Conservation (phyloP, 2,797 vertebrate species). For the Trematomus bernacchii region DNA sequence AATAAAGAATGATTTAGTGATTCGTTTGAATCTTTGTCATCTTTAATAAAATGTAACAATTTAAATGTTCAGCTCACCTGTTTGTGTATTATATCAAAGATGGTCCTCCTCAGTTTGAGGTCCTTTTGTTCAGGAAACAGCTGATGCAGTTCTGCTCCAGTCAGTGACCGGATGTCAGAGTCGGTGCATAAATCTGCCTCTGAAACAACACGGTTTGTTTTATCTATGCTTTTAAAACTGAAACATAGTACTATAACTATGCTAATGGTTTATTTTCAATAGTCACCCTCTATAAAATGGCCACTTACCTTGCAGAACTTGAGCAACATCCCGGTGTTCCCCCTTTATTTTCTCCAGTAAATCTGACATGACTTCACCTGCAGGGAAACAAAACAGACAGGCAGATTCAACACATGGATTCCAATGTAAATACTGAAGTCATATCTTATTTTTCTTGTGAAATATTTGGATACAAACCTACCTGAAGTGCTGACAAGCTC, state of each 20-base stretch:
- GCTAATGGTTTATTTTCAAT: too few species aligned
- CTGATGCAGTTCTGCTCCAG: conserved; percentile 15
- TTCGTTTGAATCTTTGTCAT: too few species aligned
- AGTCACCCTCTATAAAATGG: too few species aligned
- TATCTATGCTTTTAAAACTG: too few species aligned
- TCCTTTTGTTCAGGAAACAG: neutral
- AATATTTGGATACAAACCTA: neutral
- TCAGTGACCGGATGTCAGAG: conserved; percentile 36
- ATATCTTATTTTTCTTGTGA: neutral
- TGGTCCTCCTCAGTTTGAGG: too few species aligned
- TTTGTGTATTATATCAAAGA: conserved; percentile 31
- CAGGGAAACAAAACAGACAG: neutral
- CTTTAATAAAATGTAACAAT: neutral
- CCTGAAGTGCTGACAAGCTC: neutral
- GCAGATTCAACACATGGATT: neutral
- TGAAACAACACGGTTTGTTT: conserved; percentile 3
- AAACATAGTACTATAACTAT: too few species aligned
- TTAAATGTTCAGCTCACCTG: conserved; percentile 40
- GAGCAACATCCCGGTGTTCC: too few species aligned
- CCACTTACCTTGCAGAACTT: too few species aligned
- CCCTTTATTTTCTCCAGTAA: neutral
- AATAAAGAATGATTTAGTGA: neutral
- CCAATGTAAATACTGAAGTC: neutral
- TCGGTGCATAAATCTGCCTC: neutral
- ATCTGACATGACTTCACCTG: conserved; percentile 54